Evolutionary conservation across 2,888 invertebrate genomes (phyloP), one percentile per base, ranked within the genome.

Genomic region (Trichopoda pennipes): DNA sequence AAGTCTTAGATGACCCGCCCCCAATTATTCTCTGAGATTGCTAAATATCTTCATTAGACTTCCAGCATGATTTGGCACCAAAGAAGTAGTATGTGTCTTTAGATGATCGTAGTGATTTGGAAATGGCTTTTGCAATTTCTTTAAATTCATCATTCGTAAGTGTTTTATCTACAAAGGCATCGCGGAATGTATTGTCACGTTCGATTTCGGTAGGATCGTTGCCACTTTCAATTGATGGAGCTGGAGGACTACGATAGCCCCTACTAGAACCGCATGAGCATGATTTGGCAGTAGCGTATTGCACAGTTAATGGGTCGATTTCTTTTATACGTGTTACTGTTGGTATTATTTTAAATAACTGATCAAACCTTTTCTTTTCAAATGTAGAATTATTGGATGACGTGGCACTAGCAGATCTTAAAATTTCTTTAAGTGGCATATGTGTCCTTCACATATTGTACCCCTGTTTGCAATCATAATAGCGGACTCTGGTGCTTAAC

Each of bases 161-260:
- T 16, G 84, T 84, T 35, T 79, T 83, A 17, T 85, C 85, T 17
- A 89, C 85, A 79, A 88, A 89, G 69, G 89, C 89, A 73, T 88
- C 87, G 0, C 91, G 89, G 85, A 91, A 91, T 28, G 91, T 91
- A 87, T 91, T 91, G 58, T 91, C 91, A 2, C 89, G 88, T 74
- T 91, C 91, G 72, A 91, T 88, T 86, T 91, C 91, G 0, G 84
- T 73, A 12, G 87, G 86, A 6, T 86, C 66, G 7, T 81, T 53
- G 1, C 85, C 78, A 49, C 76, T 83, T 79, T 87, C 87, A 3
- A 82, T 73, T 0, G 85, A 76, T 14, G 87, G 86, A 12, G 86
- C 86, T 17, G 86, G 86, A 75, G 86, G 85, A 83, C 87, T 86
- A 38, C 84, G 85, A 64, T 85, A 85, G 28, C 85, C 84, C 12